These are phyloP conservation scores for Echinometra lucunter DNA, from an alignment of 53 echinoderm and acorn worm genomes.

Conservation along the genomic window DNA sequence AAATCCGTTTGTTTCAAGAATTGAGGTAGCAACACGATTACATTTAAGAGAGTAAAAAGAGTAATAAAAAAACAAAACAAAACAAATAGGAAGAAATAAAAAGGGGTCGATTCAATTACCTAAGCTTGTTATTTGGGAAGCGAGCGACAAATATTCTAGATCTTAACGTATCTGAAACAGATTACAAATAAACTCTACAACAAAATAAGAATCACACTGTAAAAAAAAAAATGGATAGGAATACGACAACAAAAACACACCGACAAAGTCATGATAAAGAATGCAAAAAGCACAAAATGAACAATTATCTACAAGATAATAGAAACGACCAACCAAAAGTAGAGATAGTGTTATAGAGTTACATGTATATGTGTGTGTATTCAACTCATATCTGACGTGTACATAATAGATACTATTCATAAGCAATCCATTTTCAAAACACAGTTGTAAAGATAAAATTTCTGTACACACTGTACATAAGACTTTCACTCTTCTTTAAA, in stretches of 20 bases:
- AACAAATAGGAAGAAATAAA: constrained; percentile 7
- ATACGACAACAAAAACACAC: constrained; percentile 35
- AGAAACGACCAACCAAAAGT: constrained; percentile 51
- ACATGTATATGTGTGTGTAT: constrained; percentile 32
- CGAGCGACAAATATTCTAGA: not conserved
- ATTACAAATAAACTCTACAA: not conserved
- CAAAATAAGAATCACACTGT: not conserved
- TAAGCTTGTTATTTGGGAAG: not conserved
- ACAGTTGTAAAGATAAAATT: constrained; percentile 61
- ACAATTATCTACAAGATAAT: constrained; percentile 40
- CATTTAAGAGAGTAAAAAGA: constrained; percentile 34
- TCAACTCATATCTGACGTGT: constrained; percentile 41
- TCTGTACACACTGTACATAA: constrained; percentile 67
- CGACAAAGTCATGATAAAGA: constrained; percentile 26
- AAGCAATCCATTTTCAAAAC: constrained; percentile 48
- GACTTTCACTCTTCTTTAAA: constrained; percentile 43
- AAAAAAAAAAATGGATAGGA: constrained; percentile 27
- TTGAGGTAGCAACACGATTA: constrained; percentile 65
- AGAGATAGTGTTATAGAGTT: constrained; percentile 45
- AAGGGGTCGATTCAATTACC: not conserved
- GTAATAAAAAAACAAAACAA: constrained; percentile 12
- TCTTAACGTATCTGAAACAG: not conserved
- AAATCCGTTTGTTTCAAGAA: constrained; percentile 43
- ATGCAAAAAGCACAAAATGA: constrained; percentile 47
- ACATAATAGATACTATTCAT: constrained; percentile 49